Evolutionary conservation across 1,140 invertebrate species (phyloP).

Genomic region (Drosophila orena): DNA sequence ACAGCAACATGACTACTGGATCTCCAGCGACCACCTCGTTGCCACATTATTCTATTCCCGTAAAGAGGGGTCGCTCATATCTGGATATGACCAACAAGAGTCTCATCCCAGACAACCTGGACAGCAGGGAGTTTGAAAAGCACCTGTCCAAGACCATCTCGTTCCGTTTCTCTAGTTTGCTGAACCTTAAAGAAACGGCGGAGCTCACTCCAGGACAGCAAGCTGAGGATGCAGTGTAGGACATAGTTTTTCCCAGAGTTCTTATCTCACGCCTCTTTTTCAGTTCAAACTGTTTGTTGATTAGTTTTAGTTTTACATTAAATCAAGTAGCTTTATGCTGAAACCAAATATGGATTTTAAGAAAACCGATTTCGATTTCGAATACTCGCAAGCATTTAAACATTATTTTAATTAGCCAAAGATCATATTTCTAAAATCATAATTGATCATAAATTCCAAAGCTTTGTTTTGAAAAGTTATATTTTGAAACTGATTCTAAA

Average conservation of each 20-base stretch:
- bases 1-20: conserved; percentile 69
- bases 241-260: conserved; percentile 15
- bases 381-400: conserved; percentile 59
- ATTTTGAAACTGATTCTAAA: not conserved
- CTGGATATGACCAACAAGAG: conserved; percentile 83
- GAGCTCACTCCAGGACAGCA: conserved; percentile 25
- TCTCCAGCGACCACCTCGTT: conserved; percentile 28
- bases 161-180: conserved; percentile 80
- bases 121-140: conserved; percentile 80
- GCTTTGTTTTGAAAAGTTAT: not conserved
- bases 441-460: not conserved
- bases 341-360: conserved; percentile 51
- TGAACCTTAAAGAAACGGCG: conserved; percentile 76
- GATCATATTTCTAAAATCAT: not conserved
- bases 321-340: conserved; percentile 54
- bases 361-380: conserved; percentile 42
- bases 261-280: conserved; percentile 58
- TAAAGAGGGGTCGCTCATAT: conserved; percentile 78
- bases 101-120: conserved; percentile 77
- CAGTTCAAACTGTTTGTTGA: conserved; percentile 78
- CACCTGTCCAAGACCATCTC: conserved; percentile 83
- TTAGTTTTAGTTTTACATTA: conserved; percentile 72
- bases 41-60: conserved; percentile 74
- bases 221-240: conserved; percentile 57
- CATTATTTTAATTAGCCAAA: conserved; percentile 18